Conservation (phyloP, 2,113 vertebrate genomes). For the Neogobius melanostomus region DNA sequence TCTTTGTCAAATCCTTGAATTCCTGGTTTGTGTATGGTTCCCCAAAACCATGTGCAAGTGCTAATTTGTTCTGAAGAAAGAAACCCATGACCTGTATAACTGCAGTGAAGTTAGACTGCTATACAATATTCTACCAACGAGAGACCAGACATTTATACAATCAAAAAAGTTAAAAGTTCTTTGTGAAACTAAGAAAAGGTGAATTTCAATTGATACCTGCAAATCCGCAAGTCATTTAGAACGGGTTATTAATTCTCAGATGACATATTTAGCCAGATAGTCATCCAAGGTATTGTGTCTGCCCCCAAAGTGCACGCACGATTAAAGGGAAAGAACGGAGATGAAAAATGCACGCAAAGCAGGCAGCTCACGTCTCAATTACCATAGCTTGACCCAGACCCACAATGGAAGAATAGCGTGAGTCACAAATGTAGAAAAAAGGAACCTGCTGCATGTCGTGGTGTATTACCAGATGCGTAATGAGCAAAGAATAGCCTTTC, state of each 20-base stretch:
- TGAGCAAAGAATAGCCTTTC: background rate
- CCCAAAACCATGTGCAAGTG: too few species aligned
- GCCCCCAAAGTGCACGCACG: background rate
- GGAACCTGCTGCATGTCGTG: background rate
- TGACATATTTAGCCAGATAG: background rate
- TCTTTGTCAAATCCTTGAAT: too few species aligned
- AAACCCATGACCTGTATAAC: too few species aligned
- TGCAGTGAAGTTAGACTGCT: too few species aligned
- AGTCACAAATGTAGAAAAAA: background rate
- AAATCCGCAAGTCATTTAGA: background rate
- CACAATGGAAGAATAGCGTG: conserved; percentile 8
- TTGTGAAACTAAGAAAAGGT: background rate
- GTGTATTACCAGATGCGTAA: background rate
- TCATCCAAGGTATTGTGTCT: background rate
- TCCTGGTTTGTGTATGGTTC: too few species aligned
- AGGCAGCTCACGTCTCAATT: background rate
- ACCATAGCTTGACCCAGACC: background rate
- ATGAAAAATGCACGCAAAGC: background rate
- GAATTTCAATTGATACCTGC: background rate
- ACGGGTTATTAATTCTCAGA: background rate
- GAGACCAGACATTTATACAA: background rate
- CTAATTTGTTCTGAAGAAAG: too few species aligned
- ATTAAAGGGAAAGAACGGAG: background rate
- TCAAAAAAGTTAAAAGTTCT: background rate
- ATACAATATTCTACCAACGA: too few species aligned